Percentiles rank a stretch among this genome's conserved stretches.
These are phyloP conservation scores for Botrylloides violaceus DNA, from an alignment of 23 tunicate genomes.

Conservation along the genomic window DNA sequence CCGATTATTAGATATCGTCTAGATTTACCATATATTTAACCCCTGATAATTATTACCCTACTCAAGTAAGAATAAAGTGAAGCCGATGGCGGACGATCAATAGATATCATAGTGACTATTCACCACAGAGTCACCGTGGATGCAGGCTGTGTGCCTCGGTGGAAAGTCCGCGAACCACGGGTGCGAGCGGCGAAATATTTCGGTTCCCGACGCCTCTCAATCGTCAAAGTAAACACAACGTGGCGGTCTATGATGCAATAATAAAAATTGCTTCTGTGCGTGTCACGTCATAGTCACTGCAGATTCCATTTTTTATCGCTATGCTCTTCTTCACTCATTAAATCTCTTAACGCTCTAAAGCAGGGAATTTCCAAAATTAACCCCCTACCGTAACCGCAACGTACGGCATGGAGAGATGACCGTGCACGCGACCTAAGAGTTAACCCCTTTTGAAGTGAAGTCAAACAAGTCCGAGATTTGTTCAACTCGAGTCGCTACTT, in stretches of 20 bases:
- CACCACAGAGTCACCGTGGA: no score
- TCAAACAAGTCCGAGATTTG: slow-evolving; percentile 1
- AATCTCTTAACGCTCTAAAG: not conserved
- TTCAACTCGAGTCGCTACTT: not conserved
- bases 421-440: not conserved
- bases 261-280: not conserved
- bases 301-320: not conserved
- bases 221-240: not conserved
- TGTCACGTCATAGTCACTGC: not conserved
- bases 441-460: not conserved
- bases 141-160: no score
- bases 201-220: no score
- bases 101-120: no score
- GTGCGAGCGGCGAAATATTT: no score
- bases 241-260: not conserved
- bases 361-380: not conserved
- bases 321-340: not conserved
- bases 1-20: no score
- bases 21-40: no score
- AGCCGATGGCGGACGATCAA: no score
- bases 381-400: not conserved
- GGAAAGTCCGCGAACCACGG: no score
- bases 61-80: no score
- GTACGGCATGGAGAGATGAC: no score
- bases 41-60: no score